Conservation (phyloP, 1,140 invertebrate genomes). For the Batillaria attramentaria region DNA sequence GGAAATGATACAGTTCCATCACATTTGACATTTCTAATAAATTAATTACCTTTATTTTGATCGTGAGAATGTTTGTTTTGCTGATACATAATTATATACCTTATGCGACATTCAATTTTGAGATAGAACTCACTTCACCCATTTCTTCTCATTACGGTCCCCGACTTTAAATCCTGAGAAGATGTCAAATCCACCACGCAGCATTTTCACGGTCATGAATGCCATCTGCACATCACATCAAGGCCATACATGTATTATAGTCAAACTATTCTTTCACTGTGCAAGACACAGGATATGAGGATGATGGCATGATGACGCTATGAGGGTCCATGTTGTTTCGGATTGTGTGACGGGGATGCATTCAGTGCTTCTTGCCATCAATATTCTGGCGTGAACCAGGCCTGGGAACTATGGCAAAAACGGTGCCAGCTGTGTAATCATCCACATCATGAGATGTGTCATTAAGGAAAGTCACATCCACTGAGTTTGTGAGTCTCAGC, state of each 20-base stretch:
- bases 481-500: no score
- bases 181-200: conserved; percentile 61
- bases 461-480: no score
- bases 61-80: background rate
- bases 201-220: conserved; percentile 49
- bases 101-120: background rate
- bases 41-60: background rate
- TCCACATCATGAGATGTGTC: no score
- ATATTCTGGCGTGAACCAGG: no score
- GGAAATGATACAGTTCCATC: background rate
- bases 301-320: background rate
- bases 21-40: background rate
- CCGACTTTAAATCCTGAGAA: conserved; percentile 62
- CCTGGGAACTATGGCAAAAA: no score
- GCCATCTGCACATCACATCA: conserved; percentile 52
- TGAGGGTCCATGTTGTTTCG: no score
- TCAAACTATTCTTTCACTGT: background rate
- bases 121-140: conserved; percentile 60
- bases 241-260: background rate
- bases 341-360: no score
- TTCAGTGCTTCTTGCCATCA: no score
- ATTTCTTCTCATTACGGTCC: conserved; percentile 61
- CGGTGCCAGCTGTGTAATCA: no score
- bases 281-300: background rate
- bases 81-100: background rate